Base-by-base conservation (phyloP, 2,888 invertebrate species). In the Aquatica leii region DNA sequence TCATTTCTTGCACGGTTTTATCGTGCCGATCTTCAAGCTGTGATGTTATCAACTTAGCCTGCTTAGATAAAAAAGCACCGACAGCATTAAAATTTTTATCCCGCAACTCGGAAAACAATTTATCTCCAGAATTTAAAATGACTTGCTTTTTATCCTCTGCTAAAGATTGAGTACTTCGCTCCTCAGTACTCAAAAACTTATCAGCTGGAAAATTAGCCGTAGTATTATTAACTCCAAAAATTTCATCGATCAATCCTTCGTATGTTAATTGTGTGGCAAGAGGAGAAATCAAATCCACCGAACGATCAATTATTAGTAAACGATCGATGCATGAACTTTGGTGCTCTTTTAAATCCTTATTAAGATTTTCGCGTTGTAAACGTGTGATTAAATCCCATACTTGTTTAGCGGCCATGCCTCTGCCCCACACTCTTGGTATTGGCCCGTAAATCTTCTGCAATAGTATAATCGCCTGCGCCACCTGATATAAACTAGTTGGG, bases 231-330 rank as follows among this genome's bases (percentile, higher is more conserved):
- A 98, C 94, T 24, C 92, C 92, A 82, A 91, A 98, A 60, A 96
- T 87, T 81, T 98, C 98, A 82, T 99, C 99, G 68, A 99, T 94
- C 5, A 99, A 86, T 1, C 98, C 99, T 81, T 98, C 98, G 75
- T 98, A 99, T 0, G 98, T 98, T 34, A 98, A 86, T 77, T 98
- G 99, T 0, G 97, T 97, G 0, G 94, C 90, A 74, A 99, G 84
- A 0, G 97, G 94, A 49, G 96, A 94, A 50, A 98, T 86, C 56
- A 97, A 87, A 85, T 99, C 99, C 1, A 97, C 87, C 43, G 91
- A 90, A 20, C 99, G 86, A 81, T 99, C 99, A 1, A 99, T 83
- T 48, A 99, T 82, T 5, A 99, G 84, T 62, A 98, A 85, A 78
- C 94, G 93, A 79, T 98, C 97, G 49, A 98, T 95, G 58, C 74